Conservation (phyloP, 2,113 vertebrate species). For the Tetrao urogallus region DNA sequence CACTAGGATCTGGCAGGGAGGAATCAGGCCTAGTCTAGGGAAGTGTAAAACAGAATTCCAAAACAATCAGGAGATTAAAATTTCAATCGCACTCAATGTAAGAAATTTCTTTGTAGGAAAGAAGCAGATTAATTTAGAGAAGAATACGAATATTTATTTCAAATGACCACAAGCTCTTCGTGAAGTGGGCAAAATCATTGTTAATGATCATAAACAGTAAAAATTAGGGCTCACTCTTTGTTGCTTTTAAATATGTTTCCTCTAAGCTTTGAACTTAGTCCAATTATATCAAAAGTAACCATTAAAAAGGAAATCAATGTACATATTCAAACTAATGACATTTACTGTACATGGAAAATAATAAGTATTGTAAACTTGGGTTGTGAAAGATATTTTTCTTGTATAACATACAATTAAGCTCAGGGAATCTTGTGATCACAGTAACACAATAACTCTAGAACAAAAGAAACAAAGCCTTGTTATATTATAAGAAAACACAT, state of each 20-base stretch:
- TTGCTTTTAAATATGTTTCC: neutral
- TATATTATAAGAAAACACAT: slow-evolving; percentile 31
- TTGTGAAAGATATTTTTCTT: neutral
- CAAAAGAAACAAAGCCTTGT: slow-evolving; percentile 42
- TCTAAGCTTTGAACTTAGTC: neutral
- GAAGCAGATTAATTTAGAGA: neutral
- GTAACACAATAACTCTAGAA: slow-evolving; percentile 32
- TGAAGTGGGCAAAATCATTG: slow-evolving; percentile 4
- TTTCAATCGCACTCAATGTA: neutral
- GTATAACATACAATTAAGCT: neutral
- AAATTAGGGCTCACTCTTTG: neutral
- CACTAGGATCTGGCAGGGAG: neutral
- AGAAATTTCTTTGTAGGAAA: neutral
- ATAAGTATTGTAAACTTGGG: slow-evolving; percentile 6
- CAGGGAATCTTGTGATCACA: slow-evolving; percentile 57
- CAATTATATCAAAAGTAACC: neutral
- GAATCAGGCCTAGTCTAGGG: neutral
- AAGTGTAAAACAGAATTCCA: neutral
- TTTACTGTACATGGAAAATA: slow-evolving; percentile 15
- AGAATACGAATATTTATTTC: slow-evolving; percentile 5
- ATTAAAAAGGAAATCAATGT: neutral
- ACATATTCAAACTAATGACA: slow-evolving; percentile 9
- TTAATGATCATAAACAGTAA: neutral
- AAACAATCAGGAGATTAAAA: neutral
- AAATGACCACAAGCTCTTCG: neutral